phyloP scores from a whole-genome alignment of 2,797 vertebrate species.

The Ibycter americanus region DNA sequence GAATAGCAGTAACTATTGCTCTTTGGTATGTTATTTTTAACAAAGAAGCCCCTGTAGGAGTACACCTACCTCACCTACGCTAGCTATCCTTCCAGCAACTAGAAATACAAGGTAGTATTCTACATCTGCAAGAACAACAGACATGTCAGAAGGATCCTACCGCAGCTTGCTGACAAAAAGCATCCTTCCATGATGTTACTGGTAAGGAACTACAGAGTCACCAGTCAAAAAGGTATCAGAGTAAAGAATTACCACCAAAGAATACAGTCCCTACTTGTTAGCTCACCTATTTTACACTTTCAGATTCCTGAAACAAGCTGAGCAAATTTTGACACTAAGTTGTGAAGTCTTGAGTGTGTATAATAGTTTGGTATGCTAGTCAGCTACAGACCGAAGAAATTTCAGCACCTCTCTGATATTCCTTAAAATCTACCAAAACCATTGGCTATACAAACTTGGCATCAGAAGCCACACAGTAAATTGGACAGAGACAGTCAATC shows the following conservation, averaged over 20 bases:
- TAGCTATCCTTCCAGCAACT: too few relatives aligned
- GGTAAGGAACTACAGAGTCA: not conserved
- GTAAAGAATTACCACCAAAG: not conserved
- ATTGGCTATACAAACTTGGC: not conserved
- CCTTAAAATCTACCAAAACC: not conserved
- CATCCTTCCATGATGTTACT: not conserved
- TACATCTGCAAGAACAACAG: not conserved
- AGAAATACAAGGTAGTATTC: not conserved
- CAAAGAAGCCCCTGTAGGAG: not conserved
- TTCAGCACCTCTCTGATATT: not conserved
- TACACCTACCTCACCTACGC: not conserved
- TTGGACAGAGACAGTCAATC: not conserved
- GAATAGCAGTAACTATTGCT: not conserved
- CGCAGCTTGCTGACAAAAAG: not conserved
- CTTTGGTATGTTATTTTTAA: not conserved
- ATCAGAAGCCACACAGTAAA: not conserved
- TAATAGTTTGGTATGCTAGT: not conserved
- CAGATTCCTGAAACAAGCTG: not conserved
- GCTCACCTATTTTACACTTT: not conserved
- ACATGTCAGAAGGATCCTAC: not conserved
- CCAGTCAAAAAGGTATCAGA: not conserved
- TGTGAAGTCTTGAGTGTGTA: not conserved
- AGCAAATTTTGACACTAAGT: not conserved
- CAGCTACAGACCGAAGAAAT: not conserved
- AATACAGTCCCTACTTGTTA: not conserved